Conservation (phyloP, 2,113 vertebrate species). For the Mesembrinibis cayennensis region DNA sequence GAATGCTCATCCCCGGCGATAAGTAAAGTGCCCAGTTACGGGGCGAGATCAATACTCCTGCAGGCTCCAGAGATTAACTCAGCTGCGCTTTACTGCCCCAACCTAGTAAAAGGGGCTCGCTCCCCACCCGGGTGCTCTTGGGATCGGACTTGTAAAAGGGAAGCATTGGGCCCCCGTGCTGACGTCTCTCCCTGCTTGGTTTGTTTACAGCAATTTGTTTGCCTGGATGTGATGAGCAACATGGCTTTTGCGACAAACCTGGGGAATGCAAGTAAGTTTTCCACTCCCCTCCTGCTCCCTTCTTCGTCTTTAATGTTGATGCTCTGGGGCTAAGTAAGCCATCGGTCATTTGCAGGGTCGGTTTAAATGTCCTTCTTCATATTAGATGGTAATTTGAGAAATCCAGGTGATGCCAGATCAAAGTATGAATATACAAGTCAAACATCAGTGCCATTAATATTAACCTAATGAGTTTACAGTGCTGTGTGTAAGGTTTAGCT, state of each 20-base stretch:
- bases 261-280: constrained; percentile 98
- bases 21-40: constrained; percentile 70
- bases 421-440: not conserved
- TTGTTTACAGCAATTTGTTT: constrained; percentile 89
- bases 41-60: constrained; percentile 62
- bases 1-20: constrained; percentile 80
- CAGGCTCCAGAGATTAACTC: constrained; percentile 64
- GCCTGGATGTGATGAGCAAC: constrained; percentile 94
- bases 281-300: not conserved
- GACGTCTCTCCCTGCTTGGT: constrained; percentile 20
- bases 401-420: not conserved
- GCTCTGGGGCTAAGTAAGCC: not conserved
- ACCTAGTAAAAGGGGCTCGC: constrained; percentile 1
- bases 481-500: not conserved
- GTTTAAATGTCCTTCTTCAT: constrained; percentile 14
- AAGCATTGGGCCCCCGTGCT: not conserved
- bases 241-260: constrained; percentile 94
- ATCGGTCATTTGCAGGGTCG: not conserved
- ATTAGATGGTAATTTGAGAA: not conserved
- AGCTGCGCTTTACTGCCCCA: constrained; percentile 48
- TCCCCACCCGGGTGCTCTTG: not conserved
- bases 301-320: not conserved
- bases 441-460: constrained; percentile 13
- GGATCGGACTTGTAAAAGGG: not conserved
- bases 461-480: not conserved